Percentiles rank a stretch among this genome's conserved stretches.
Evolutionary conservation across 2,113 vertebrate species (phyloP).

Genomic region (Cnemophilus loriae): DNA sequence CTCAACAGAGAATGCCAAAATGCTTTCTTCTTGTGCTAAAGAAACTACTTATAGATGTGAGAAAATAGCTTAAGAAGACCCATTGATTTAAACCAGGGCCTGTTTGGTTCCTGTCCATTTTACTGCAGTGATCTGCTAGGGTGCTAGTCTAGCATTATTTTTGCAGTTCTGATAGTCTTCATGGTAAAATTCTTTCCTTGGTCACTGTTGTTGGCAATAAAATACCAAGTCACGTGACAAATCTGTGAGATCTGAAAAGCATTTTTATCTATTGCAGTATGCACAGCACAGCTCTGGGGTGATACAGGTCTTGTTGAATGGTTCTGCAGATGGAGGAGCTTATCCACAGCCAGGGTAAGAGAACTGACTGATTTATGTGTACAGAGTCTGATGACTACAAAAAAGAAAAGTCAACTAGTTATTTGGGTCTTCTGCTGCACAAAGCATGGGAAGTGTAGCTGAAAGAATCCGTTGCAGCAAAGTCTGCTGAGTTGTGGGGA

Average conservation of each 20-base stretch:
- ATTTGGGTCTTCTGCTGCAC: background rate
- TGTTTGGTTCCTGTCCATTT: background rate
- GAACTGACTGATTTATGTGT: background rate
- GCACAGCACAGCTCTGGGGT: slow-evolving; percentile 70
- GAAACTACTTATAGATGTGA: background rate
- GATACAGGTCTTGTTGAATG: slow-evolving; percentile 73
- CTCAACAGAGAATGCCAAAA: background rate
- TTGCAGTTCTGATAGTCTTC: background rate
- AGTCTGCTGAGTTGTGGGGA: background rate
- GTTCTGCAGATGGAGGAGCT: slow-evolving; percentile 68
- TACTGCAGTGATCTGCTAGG: background rate
- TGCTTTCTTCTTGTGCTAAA: background rate
- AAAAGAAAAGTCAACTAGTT: background rate
- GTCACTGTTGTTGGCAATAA: background rate
- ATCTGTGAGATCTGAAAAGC: background rate
- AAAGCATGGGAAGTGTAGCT: background rate
- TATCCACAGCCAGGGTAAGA: slow-evolving; percentile 73
- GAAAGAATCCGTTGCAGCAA: background rate
- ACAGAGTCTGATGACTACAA: background rate
- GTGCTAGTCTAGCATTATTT: background rate
- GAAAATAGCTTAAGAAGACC: background rate
- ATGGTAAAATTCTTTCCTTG: background rate
- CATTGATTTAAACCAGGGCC: background rate
- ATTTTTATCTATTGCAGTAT: slow-evolving; percentile 62
- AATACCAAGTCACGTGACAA: background rate